A percentile compares a stretch with the other conserved stretches of the same genome.
Conservation (phyloP, 2,888 invertebrate species). For the Apantesis nais region DNA sequence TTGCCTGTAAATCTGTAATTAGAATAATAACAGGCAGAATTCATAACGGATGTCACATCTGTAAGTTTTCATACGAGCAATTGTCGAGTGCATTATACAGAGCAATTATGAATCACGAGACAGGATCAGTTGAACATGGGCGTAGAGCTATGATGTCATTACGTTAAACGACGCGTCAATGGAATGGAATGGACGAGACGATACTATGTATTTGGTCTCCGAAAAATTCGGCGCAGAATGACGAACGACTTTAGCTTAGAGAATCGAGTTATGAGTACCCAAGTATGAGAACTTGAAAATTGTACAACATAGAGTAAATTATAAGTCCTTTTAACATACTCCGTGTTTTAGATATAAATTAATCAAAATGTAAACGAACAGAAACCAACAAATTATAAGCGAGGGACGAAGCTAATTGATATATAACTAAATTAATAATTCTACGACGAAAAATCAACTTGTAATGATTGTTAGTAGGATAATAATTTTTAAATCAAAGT, state of each 20-base stretch:
- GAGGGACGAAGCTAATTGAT: neutral
- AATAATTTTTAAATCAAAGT: neutral
- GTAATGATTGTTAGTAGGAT: neutral
- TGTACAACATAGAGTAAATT: neutral
- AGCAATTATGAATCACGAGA: slow-evolving; percentile 49
- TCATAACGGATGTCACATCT: neutral
- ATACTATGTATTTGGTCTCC: slow-evolving; percentile 24
- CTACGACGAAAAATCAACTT: neutral
- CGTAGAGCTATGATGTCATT: slow-evolving; percentile 51
- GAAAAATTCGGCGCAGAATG: slow-evolving; percentile 28
- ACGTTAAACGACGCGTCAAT: slow-evolving; percentile 27
- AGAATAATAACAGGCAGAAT: neutral
- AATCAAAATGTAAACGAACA: neutral
- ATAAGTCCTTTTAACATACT: neutral
- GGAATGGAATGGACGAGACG: slow-evolving; percentile 16
- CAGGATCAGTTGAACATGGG: slow-evolving; percentile 44
- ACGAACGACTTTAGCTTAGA: slow-evolving; percentile 25
- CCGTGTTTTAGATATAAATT: neutral
- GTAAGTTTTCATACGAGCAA: neutral
- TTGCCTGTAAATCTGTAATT: neutral
- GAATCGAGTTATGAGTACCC: slow-evolving; percentile 8
- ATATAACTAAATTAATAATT: neutral
- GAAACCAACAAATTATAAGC: neutral
- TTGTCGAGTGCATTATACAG: slow-evolving; percentile 24
- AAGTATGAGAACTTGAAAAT: slow-evolving; percentile 1